A percentile compares a stretch with the other conserved stretches of the same genome.
Evolutionary conservation across 2,888 invertebrate genomes (phyloP).

Genomic region (Conistra vaccinii): DNA sequence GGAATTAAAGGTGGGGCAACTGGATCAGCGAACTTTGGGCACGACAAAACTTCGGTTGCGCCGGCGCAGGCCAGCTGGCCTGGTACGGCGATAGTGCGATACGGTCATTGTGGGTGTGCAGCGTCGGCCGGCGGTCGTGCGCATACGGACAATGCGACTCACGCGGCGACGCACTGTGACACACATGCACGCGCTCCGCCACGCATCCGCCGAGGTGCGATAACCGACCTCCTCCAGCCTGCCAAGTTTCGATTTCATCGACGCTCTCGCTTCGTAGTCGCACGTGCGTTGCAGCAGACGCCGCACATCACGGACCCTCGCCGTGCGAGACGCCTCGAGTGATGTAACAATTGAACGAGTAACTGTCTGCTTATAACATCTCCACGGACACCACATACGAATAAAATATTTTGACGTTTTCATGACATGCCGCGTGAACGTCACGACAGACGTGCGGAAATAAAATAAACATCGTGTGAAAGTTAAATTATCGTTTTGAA

Average conservation of each 20-base stretch:
- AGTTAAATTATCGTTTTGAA: conserved; percentile 69
- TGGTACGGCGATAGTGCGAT: conserved; percentile 65
- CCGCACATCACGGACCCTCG: conserved; percentile 67
- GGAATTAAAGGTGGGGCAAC: conserved; percentile 69
- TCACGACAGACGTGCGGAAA: conserved; percentile 67
- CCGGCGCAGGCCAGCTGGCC: conserved; percentile 50
- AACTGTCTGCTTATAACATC: conserved; percentile 54
- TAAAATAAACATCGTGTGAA: conserved; percentile 73
- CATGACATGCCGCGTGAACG: conserved; percentile 78
- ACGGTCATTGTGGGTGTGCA: conserved; percentile 69
- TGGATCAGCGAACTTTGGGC: conserved; percentile 64
- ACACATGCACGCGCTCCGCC: conserved; percentile 76
- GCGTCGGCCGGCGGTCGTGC: conserved; percentile 70
- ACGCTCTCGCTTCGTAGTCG: conserved; percentile 82
- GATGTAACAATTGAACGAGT: conserved; percentile 73
- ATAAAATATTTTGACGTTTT: conserved; percentile 77
- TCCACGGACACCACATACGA: conserved; percentile 67
- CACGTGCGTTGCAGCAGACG: conserved; percentile 79
- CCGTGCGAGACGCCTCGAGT: conserved; percentile 77
- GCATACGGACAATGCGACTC: conserved; percentile 71
- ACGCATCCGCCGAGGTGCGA: conserved; percentile 78
- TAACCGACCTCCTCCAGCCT: conserved; percentile 82
- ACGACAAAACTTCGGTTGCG: conserved; percentile 46
- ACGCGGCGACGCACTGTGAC: conserved; percentile 80
- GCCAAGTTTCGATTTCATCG: conserved; percentile 86